Evolutionary conservation across 2,888 invertebrate genomes (phyloP), one percentile per base, ranked within the genome.

Genomic region (Minunthozetes semirufus): DNA sequence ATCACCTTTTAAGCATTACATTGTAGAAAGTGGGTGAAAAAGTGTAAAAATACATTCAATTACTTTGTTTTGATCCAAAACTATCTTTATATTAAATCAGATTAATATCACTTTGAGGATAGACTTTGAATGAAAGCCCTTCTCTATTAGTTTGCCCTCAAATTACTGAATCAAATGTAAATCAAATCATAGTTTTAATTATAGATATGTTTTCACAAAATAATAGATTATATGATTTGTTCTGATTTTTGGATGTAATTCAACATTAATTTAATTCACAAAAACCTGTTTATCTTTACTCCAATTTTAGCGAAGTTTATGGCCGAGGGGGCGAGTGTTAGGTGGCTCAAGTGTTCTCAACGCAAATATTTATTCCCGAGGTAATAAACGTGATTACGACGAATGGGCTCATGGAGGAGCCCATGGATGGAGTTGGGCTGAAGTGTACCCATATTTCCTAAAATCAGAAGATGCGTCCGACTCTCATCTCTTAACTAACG

Each of bases 331-430:
- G 0, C 79, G 82, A 61, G 82, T 83, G 1, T 81, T 94, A 11
- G 95, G 95, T 9, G 95, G 95, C 0, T 94, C 94, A 0, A 93
- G 93, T 22, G 92, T 92, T 0, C 87, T 95, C 85, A 95, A 95
- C 83, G 94, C 94, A 17, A 95, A 95, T 94, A 93, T 92, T 88
- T 95, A 94, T 83, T 91, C 94, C 78, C 87, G 95, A 27, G 95
- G 95, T 0, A 89, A 92, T 75, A 87, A 89, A 27, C 88, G 88
- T 77, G 95, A 96, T 82, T 96, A 91, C 83, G 92, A 95, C 81
- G 86, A 88, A 59, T 96, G 95, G 95, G 91, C 92, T 80, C 84
- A 87, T 0, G 83, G 90, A 77, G 94, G 94, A 0, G 94, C 94
- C 80, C 86, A 89, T 0, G 93, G 93, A 4, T 96, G 95, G 95